These are phyloP conservation scores for Champsocephalus gunnari DNA, from an alignment of 2,797 vertebrate species.

Conservation along the genomic window DNA sequence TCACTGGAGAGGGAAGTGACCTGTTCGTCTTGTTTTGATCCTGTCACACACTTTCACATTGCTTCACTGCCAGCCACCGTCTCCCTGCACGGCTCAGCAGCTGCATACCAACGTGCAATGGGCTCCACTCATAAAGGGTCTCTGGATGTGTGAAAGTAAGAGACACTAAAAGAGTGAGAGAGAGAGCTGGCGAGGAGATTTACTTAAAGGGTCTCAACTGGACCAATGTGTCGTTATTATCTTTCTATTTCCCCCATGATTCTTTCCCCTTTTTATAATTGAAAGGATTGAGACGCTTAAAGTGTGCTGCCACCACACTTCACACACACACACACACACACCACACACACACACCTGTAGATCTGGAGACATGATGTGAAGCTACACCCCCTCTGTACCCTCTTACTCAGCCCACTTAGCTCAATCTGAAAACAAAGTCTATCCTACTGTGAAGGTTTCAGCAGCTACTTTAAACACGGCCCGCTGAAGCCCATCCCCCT, in stretches of 20 bases:
- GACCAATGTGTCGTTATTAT: conserved; percentile 9
- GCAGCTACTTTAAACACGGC: conserved; percentile 41
- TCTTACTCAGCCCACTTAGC: background rate
- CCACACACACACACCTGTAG: conserved; percentile 38
- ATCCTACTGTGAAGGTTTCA: conserved; percentile 28
- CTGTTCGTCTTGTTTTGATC: conserved; percentile 56
- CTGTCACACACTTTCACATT: conserved; percentile 36
- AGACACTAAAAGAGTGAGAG: background rate
- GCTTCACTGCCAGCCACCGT: conserved; percentile 35
- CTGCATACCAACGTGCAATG: background rate
- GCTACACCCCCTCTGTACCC: conserved; percentile 9
- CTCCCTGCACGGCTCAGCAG: conserved; percentile 17
- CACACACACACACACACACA: background rate
- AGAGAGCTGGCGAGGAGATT: background rate
- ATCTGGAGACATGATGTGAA: conserved; percentile 5
- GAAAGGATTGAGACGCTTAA: background rate
- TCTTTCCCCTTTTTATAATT: conserved; percentile 16
- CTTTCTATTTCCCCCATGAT: background rate
- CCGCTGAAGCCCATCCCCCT: conserved; percentile 13
- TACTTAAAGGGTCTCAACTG: conserved; percentile 22
- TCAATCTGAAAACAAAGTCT: conserved; percentile 35
- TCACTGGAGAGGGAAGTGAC: conserved; percentile 47
- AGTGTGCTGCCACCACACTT: background rate
- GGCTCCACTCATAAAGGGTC: conserved; percentile 4
- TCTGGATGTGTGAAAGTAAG: conserved; percentile 17